Base-by-base conservation (phyloP, 2,888 invertebrate genomes). In the Neoaliturus tenellus region DNA sequence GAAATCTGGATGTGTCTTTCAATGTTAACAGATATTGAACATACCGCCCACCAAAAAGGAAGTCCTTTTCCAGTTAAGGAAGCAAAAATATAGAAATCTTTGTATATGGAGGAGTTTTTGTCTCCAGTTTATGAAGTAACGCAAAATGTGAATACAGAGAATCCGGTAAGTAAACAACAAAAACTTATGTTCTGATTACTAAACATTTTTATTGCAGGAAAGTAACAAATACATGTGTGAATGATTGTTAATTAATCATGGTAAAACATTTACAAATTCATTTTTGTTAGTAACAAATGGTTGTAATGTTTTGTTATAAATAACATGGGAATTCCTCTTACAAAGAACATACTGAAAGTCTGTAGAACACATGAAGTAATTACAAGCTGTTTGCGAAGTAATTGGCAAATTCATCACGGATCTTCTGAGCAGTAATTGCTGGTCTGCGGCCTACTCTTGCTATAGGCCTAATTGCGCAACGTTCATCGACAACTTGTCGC, bases 401-500 rank as follows among this genome's bases (percentile, higher is more conserved):
- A 31, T 80, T 28, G 51, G 28, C 20, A 48, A 80, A 80, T 48
- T 80, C 80, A n/a, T 80, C 51, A 8, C 80, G 44, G 23, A 80
- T 55, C 28, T 51, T 80, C 28, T 31, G 8, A 80, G 80, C 80
- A 51, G 25, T 33, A 0, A 80, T 58, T 80, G 5, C 28, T 55
- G 55, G n/a, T 28, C 58, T 80, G 80, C 80, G 80, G 8, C 12
- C 23, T 80, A 20, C 23, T 80, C 20, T 10, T 51, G 80, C 48
- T 80, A 48, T 8, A 80, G 80, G 80, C 35, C 28, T 55, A 31
- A 80, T 25, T n/a, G 51, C 58, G 35, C 55, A 80, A 55, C n/a
- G 25, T 25, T 80, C 51, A 81, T 81, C 20, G 6, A 81, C 81
- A 3, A 31, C 58, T 62, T 81, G 62, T 58, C 62, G 39, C 81